Base-by-base conservation (phyloP, 2,888 invertebrate genomes). In the Dexiosoma caninum region DNA sequence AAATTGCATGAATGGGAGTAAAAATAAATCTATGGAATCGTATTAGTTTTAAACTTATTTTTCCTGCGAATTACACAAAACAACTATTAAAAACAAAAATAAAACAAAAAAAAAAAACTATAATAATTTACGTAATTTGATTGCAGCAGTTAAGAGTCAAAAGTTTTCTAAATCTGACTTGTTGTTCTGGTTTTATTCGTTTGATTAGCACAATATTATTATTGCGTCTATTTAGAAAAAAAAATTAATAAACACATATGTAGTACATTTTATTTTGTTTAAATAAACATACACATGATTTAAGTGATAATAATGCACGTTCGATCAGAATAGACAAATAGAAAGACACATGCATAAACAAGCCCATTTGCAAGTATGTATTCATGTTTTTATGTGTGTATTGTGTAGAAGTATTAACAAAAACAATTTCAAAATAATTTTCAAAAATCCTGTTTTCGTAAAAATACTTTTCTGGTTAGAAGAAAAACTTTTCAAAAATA, bases 81-180 rank as follows among this genome's bases (percentile, higher is more conserved):
- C 74, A 78, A 74, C 78, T 78, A 78, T 78, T 78, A 74, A 77
- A 67, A 71, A 76, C 40, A 6, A 27, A 6, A 27, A 6, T 5
- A 6, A 27, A 6, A 27, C 27, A 27, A 51, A 32, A 32, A 21
- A 35, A 32, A 49, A 75, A 62, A 75, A 75, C 66, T 76, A 80
- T 49, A 71, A 76, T 72, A 81, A 77, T 81, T 81, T 81, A 77
- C 81, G 77, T 81, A 81, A 81, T 81, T 77, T 72, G 77, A 77
- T 81, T 77, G 77, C 81, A 72, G 81, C 72, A 81, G 81, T 81
- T 81, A 77, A 81, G 81, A 81, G 81, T 67, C 53, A 62, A 81
- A 77, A 81, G 77, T 81, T 81, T 66, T 70, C 64, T 67, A 55
- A 70, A 75, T 71, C 76, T 76, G 71, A 77, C 67, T 81, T 77